These are phyloP conservation scores for Hydrophis major DNA, from an alignment of 2,797 vertebrate genomes.

Conservation along the genomic window DNA sequence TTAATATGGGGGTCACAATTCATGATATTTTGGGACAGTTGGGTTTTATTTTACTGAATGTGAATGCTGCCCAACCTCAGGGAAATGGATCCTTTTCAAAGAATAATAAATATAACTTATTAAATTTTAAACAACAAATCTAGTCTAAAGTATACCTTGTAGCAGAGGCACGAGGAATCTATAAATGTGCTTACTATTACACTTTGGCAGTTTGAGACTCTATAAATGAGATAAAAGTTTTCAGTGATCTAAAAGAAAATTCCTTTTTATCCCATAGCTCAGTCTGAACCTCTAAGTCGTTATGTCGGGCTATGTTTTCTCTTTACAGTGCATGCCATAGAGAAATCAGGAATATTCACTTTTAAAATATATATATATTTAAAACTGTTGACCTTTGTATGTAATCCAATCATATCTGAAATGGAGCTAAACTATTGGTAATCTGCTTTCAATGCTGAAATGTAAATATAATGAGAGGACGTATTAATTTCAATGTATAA, in stretches of 20 bases:
- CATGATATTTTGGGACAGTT: not conserved
- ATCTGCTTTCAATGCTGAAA: not conserved
- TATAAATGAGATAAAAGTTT: not conserved
- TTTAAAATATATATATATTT: not conserved
- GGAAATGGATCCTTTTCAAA: not conserved
- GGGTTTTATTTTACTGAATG: not conserved
- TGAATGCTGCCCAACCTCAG: not conserved
- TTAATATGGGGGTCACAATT: not conserved
- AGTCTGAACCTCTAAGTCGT: not conserved
- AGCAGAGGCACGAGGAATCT: not conserved
- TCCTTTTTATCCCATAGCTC: not conserved
- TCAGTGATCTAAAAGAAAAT: not conserved
- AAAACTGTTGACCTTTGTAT: not conserved
- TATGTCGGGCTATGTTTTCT: not conserved
- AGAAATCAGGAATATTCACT: not conserved
- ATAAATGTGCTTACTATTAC: not conserved
- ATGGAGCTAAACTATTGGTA: not conserved
- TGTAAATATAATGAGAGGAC: not conserved
- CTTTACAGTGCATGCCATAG: not conserved
- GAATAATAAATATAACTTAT: not conserved
- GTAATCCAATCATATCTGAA: not conserved
- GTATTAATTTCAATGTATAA: not conserved
- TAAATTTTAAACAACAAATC: not conserved
- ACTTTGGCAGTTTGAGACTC: not conserved
- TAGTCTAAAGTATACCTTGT: no score